phyloP scores from a whole-genome alignment of 1,140 invertebrate species.

The Littorina saxatilis region DNA sequence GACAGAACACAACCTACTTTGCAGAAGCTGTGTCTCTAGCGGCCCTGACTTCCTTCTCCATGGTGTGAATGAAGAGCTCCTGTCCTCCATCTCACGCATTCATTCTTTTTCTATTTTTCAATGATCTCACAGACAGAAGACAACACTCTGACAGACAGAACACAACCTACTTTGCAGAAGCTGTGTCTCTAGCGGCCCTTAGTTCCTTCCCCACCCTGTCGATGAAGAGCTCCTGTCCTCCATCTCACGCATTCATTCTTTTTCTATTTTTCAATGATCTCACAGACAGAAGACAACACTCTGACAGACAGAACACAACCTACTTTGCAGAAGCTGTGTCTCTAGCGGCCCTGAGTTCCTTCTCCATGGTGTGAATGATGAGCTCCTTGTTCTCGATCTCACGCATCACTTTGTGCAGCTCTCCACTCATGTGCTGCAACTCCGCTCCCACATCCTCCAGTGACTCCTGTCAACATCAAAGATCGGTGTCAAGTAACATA shows the following conservation, averaged over 20 bases:
- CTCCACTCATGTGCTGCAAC: conserved; percentile 62
- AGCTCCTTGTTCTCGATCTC: conserved; percentile 68
- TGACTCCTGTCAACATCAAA: conserved; percentile 58
- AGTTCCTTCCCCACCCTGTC: conserved; percentile 63
- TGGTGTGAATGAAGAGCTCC: conserved; percentile 62
- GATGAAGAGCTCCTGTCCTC: conserved; percentile 65
- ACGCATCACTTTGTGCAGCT: conserved; percentile 65
- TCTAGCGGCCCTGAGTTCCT: conserved; percentile 59
- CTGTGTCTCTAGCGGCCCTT: conserved; percentile 50
- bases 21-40: conserved; percentile 52
- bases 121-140: too few relatives aligned
- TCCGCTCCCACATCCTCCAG: conserved; percentile 68
- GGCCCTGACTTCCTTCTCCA: conserved; percentile 61
- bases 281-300: too few relatives aligned
- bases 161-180: conserved; percentile 52
- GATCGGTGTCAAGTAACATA: background rate
- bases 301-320: conserved; percentile 28
- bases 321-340: conserved; percentile 55
- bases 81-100: conserved; percentile 64
- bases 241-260: too few relatives aligned
- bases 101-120: too few relatives aligned
- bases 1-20: conserved; percentile 46
- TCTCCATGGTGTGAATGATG: conserved; percentile 62
- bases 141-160: background rate
- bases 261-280: too few relatives aligned